Evolutionary conservation across 2,888 invertebrate genomes (phyloP), one percentile per base, ranked within the genome.

Genomic region (Dolichomitus sp.): DNA sequence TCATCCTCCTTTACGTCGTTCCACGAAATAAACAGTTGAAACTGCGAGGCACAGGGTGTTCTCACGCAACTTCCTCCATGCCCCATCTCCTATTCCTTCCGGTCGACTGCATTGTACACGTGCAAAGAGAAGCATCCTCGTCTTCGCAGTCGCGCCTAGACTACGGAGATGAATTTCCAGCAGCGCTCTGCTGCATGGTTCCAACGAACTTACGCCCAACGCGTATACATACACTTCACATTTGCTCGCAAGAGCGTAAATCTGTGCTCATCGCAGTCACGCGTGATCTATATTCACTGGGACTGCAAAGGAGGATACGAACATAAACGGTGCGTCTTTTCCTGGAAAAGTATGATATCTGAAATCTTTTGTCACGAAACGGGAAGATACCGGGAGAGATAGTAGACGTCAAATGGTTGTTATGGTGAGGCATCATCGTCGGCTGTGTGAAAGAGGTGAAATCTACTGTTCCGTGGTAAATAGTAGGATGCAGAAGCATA

Each of bases 31-130:
- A 83, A 80, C 82, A 75, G 52, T 76, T 42, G 65, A 65, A 70
- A 23, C 65, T 70, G 66, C 61, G 70, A 61, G 33, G 4, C 19
- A 23, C 59, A 79, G 40, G 66, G 37, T 82, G 80, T 72, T 68
- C 80, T 52, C 69, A 81, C 73, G 57, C 52, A 84, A 68, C 73
- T 76, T 80, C 61, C 61, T 79, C 66, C 74, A 30, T 61, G 63
- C 54, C 45, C 70, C 70, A 65, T 74, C 52, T 63, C 63, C 63
- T 57, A 37, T 68, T 48, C 30, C 33, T 79, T 61, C 61, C 68
- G 61, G 59, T 77, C 59, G 76, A 61, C 69, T 57, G 63, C 45
- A 23, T 40, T 37, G 42, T 65, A 65, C 65, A 42, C 45, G 52
- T 33, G 63, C 72, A 57, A 33, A 48, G 57, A 70, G 14, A 78